Evolutionary conservation across 2,888 invertebrate genomes (phyloP), one percentile per base, ranked within the genome.

Genomic region (Tribolium freemani): DNA sequence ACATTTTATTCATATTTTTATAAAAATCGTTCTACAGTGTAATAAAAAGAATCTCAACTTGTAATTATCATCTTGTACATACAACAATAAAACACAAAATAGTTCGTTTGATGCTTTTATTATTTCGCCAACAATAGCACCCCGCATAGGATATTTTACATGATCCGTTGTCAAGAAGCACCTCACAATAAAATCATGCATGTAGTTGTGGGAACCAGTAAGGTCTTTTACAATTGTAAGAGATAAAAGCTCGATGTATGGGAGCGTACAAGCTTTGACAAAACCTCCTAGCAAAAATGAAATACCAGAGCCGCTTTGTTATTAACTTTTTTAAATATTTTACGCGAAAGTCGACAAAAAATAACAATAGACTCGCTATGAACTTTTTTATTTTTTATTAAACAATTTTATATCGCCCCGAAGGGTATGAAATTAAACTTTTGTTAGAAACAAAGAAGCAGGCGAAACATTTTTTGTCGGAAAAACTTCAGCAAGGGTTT

Each of bases 11-110:
- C 31, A 77, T 76, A 77, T 76, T 77, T 77, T 77, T 77, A 76
- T 76, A 75, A 75, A 72, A 73, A 71, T 69, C 72, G 69, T 74
- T 74, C 63, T 72, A 74, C 70, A 68, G 64, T 72, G 72, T 72
- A 69, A 45, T 69, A 58, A 71, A 58, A 44, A 56, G 70, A 77
- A 75, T 74, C 72, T 75, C 69, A 67, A 72, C 76, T 77, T 80
- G 80, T 80, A 79, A 80, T 79, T 80, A 80, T 78, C 78, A 78
- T 73, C 68, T 72, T 80, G 80, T 80, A 79, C 73, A 80, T 80
- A 80, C 74, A 70, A 58, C 68, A 70, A 77, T 77, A 78, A 78
- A 77, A 78, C 75, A 78, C 76, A 76, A 78, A 66, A 74, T 78
- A 77, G 79, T 77, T 78, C 76, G 69, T 77, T 70, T 71, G 21